Conservation (phyloP, 2,113 vertebrate species). For the Vicugna pacos region DNA sequence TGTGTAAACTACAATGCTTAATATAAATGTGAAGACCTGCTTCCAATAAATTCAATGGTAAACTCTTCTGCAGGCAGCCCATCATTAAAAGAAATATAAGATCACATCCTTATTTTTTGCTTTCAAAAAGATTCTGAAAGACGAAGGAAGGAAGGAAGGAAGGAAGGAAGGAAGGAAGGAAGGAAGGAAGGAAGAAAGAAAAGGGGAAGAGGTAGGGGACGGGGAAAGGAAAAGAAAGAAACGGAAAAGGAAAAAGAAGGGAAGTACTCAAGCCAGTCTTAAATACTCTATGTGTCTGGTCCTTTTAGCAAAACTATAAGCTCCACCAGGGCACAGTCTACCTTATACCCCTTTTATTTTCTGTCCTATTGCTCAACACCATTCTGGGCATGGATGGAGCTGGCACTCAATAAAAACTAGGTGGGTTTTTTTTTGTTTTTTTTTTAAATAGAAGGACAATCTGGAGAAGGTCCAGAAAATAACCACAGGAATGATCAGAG, state of each 20-base stretch:
- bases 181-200: background rate
- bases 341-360: constrained; percentile 53
- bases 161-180: background rate
- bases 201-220: too few relatives aligned
- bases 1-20: background rate
- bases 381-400: constrained; percentile 64
- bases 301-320: constrained; percentile 56
- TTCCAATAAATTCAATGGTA: constrained; percentile 20
- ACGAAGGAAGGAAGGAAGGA: fast-evolving
- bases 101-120: background rate
- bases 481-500: constrained; percentile 80
- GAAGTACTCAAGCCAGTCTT: background rate
- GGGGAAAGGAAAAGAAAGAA: background rate
- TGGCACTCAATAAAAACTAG: constrained; percentile 71
- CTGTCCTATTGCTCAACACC: constrained; percentile 34
- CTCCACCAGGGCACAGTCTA: constrained; percentile 32
- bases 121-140: constrained; percentile 21
- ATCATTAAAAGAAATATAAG: background rate
- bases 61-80: background rate
- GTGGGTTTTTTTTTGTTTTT: constrained; percentile 17
- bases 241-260: background rate
- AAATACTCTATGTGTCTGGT: background rate
- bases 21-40: constrained; percentile 30
- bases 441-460: constrained; percentile 68
- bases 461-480: constrained; percentile 74